Percentiles rank a stretch among this genome's conserved stretches.
Evolutionary conservation across 2,888 invertebrate species (phyloP).

Genomic region (Andrena minutula): DNA sequence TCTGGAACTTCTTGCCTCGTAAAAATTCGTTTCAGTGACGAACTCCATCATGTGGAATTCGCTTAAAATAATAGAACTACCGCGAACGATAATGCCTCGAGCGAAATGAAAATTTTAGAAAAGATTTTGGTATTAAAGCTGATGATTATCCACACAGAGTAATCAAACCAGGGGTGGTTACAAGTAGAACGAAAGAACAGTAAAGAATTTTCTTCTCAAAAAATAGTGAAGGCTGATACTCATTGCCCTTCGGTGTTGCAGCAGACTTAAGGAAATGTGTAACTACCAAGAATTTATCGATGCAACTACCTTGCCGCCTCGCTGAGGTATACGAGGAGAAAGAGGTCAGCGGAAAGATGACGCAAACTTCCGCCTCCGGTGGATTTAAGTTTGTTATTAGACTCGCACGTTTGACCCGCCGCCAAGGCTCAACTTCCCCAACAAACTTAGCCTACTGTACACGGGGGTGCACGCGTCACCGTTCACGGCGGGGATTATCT

Average conservation of each 20-base stretch:
- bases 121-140: too few relatives aligned
- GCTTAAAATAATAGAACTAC: too few relatives aligned
- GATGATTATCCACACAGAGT: too few relatives aligned
- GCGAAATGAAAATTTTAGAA: too few relatives aligned
- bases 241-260: neutral
- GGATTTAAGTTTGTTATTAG: slow-evolving; percentile 64
- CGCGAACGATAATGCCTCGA: too few relatives aligned
- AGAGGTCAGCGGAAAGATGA: slow-evolving; percentile 42
- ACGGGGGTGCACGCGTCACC: neutral
- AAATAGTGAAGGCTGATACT: neutral
- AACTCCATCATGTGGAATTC: neutral
- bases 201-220: neutral
- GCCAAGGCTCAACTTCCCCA: slow-evolving; percentile 12
- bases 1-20: neutral
- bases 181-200: too few relatives aligned
- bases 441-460: slow-evolving; percentile 42
- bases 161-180: too few relatives aligned
- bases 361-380: slow-evolving; percentile 42
- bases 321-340: slow-evolving; percentile 6
- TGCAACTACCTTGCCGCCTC: neutral
- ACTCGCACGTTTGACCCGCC: slow-evolving; percentile 45
- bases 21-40: neutral
- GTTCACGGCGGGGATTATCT: slow-evolving; percentile 17
- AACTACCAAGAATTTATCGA: slow-evolving; percentile 42
- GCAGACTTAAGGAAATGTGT: slow-evolving; percentile 21